phyloP scores from a whole-genome alignment of 2,888 invertebrate genomes.

The Aricia artaxerxes region DNA sequence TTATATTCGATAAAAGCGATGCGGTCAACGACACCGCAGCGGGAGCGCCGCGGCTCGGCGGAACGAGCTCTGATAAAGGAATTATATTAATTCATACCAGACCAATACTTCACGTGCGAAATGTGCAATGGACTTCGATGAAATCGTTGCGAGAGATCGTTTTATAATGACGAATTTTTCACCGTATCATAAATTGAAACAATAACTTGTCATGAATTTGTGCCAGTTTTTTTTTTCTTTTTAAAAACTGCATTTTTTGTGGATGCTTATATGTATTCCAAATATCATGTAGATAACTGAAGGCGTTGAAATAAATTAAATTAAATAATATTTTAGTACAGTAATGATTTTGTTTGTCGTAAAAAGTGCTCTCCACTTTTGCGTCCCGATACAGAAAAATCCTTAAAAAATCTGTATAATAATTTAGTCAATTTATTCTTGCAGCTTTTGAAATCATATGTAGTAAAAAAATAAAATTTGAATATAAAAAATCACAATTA shows the following conservation, averaged over 20 bases:
- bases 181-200: not conserved
- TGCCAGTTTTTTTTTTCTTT: not conserved
- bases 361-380: not conserved
- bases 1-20: slow-evolving; percentile 50
- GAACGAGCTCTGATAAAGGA: slow-evolving; percentile 60
- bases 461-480: not conserved
- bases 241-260: too few species aligned
- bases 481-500: not conserved
- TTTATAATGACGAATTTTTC: slow-evolving; percentile 26
- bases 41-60: slow-evolving; percentile 44
- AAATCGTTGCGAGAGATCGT: slow-evolving; percentile 30
- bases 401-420: too few species aligned
- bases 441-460: not conserved
- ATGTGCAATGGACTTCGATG: slow-evolving; percentile 31
- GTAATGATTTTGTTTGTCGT: not conserved
- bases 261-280: too few species aligned
- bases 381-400: too few species aligned
- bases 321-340: not conserved
- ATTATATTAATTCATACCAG: slow-evolving; percentile 60
- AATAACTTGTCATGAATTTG: not conserved
- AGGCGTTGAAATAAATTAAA: not conserved
- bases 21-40: slow-evolving; percentile 54
- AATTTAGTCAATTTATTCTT: not conserved
- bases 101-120: slow-evolving; percentile 34
- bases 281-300: too few species aligned